Evolutionary conservation across 2,113 vertebrate genomes (phyloP).

Genomic region (Ammodramus savannarum): DNA sequence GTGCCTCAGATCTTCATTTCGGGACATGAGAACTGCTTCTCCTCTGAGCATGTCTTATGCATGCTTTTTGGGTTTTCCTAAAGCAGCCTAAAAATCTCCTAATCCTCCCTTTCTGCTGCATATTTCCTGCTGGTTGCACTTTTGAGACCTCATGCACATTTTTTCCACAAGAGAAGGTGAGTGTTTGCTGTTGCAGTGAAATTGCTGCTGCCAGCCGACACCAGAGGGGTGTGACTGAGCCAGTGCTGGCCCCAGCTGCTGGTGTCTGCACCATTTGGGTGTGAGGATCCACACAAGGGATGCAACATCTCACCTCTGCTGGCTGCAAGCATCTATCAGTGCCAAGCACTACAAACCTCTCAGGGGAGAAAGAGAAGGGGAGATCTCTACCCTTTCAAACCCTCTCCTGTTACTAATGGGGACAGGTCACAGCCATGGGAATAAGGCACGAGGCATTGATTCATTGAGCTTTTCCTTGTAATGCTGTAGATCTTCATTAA

Average conservation of each 20-base stretch:
- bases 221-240: neutral
- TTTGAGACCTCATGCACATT: neutral
- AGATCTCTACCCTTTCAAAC: slow-evolving; percentile 11
- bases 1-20: slow-evolving; percentile 22
- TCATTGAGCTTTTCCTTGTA: slow-evolving; percentile 59
- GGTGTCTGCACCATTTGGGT: neutral
- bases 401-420: slow-evolving; percentile 41
- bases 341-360: neutral
- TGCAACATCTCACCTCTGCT: neutral
- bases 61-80: neutral
- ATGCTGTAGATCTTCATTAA: slow-evolving; percentile 71
- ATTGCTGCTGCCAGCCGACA: neutral
- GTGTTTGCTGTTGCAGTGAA: neutral
- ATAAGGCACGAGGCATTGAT: slow-evolving; percentile 5
- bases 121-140: neutral
- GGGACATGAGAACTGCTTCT: neutral
- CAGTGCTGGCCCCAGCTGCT: neutral
- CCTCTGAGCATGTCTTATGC: neutral
- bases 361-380: neutral
- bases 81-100: slow-evolving; percentile 11
- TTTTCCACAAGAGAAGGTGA: neutral
- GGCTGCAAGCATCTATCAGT: neutral
- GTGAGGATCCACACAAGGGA: neutral
- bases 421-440: neutral
- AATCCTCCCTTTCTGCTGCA: neutral